A percentile compares a stretch with the other conserved stretches of the same genome.
Conservation (phyloP, 2,113 vertebrate genomes). For the Melanotaenia duboulayi region DNA sequence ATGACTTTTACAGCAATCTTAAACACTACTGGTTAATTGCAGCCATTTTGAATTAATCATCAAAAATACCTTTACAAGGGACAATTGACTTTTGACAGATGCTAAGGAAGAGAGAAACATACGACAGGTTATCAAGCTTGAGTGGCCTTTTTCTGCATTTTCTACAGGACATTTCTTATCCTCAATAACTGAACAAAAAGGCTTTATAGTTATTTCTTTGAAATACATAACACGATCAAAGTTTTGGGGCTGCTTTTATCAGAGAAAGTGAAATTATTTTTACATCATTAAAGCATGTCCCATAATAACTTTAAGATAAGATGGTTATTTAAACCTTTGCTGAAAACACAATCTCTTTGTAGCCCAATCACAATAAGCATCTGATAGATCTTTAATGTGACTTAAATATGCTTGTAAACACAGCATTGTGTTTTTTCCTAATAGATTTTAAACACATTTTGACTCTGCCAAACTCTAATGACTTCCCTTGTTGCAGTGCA, state of each 20-base stretch:
- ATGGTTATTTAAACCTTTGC: constrained; percentile 58
- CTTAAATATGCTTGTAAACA: constrained; percentile 55
- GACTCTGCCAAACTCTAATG: constrained; percentile 35
- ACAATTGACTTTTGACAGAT: neutral
- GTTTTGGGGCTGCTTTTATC: constrained; percentile 47
- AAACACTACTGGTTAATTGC: constrained; percentile 1
- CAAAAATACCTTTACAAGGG: too few species aligned
- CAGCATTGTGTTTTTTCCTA: constrained; percentile 16
- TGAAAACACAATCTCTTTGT: constrained; percentile 54
- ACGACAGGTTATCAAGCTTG: neutral
- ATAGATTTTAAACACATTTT: constrained; percentile 55
- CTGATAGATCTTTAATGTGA: constrained; percentile 69
- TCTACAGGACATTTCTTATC: constrained; percentile 17
- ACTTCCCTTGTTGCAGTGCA: constrained; percentile 36
- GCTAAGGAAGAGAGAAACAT: neutral
- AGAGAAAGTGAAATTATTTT: constrained; percentile 37
- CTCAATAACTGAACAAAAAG: constrained; percentile 44
- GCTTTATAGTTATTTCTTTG: constrained; percentile 53
- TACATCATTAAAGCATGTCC: constrained; percentile 48
- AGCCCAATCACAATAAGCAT: constrained; percentile 45
- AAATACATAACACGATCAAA: constrained; percentile 62
- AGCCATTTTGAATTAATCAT: too few species aligned
- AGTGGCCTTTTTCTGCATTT: constrained; percentile 32
- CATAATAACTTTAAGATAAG: constrained; percentile 54
- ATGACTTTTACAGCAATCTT: neutral